phyloP scores from a whole-genome alignment of 1,140 invertebrate species.

The Drosophila baimaii region DNA sequence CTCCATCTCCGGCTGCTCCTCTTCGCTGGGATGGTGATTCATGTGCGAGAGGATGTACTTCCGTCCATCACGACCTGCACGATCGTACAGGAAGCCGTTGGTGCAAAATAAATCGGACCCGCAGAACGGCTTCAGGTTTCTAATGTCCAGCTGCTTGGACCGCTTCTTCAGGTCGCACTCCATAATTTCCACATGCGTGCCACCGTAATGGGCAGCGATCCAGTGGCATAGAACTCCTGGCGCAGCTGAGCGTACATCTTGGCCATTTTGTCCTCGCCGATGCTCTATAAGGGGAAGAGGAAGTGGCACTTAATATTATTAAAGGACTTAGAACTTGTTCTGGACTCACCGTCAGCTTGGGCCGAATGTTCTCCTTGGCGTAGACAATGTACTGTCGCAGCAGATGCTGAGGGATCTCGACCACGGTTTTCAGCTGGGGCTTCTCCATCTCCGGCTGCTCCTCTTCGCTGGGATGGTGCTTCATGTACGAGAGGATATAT shows the following conservation, averaged over 20 bases:
- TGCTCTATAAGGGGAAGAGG: conserved; percentile 86
- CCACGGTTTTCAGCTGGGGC: conserved; percentile 83
- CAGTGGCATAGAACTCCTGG: conserved; percentile 97
- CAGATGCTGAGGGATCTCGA: conserved; percentile 95
- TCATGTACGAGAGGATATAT: conserved; percentile 95
- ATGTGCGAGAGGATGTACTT: too few relatives aligned
- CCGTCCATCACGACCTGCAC: conserved; percentile 90
- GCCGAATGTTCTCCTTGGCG: conserved; percentile 96
- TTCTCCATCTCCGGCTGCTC: conserved; percentile 82
- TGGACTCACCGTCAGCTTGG: conserved; percentile 90
- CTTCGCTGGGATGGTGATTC: conserved; percentile 92
- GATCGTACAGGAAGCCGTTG: conserved; percentile 97
- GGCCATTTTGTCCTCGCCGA: conserved; percentile 98
- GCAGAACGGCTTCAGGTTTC: conserved; percentile 95
- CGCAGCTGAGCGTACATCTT: conserved; percentile 98
- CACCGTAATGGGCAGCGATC: conserved; percentile 98
- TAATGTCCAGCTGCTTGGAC: conserved; percentile 96
- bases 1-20: conserved; percentile 80
- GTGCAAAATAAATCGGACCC: conserved; percentile 94
- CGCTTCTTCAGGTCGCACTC: conserved; percentile 96
- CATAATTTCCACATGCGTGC: conserved; percentile 93
- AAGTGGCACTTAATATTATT: background rate
- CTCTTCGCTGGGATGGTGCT: conserved; percentile 91
- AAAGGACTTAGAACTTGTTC: too few relatives aligned
- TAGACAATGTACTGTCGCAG: conserved; percentile 99